Base-by-base conservation (phyloP, 2,797 vertebrate genomes). In the Sebastes taczanowskii region DNA sequence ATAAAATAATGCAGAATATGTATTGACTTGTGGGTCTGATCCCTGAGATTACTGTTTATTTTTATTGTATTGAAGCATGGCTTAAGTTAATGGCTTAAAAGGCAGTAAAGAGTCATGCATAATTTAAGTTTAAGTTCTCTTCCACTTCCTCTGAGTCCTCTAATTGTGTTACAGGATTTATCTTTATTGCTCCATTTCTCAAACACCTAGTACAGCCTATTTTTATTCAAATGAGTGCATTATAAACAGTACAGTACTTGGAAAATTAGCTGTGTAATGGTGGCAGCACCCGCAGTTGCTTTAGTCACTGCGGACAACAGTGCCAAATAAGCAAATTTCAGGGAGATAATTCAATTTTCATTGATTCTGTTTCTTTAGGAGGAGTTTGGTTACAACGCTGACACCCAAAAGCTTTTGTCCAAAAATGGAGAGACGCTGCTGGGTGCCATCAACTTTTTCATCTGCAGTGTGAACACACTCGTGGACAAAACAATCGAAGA, bases 401-500 rank as follows among this genome's bases (percentile, higher is more conserved):
- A 99, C 58, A 99, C 98, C 4, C 99, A 99, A 95, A 99, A 97
- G 92, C 97, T 99, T 81, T 93, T 99, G 91, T 97, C 98, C 91
- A 99, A 99, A 96, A 99, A 99, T 58, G 99, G 98, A 88, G 98
- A 99, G 89, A 99, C 97, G 0, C 97, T 99, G 88, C 96, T 99
- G 3, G 97, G 97, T 6, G 98, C 98, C 76, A 99, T 99, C 94
- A 97, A 96, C 90, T 99, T 99, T 94, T 99, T 99, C 92, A 99
- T 99, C 89, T 89, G 96, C 82, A 99, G 96, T 81, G 97, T 99
- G 85, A 97, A 97, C 90, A 99, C 99, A 6, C 93, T 99, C 74
- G 97, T 99, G 91, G 98, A 99, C 92, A 99, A 99, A 96, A 99
- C 99, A 53, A 99, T 99, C 61, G 98, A 99, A 90, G 99, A 99